These are phyloP conservation scores for Parauchenoglanis ngamensis DNA, from an alignment of 2,797 vertebrate genomes.

Conservation along the genomic window DNA sequence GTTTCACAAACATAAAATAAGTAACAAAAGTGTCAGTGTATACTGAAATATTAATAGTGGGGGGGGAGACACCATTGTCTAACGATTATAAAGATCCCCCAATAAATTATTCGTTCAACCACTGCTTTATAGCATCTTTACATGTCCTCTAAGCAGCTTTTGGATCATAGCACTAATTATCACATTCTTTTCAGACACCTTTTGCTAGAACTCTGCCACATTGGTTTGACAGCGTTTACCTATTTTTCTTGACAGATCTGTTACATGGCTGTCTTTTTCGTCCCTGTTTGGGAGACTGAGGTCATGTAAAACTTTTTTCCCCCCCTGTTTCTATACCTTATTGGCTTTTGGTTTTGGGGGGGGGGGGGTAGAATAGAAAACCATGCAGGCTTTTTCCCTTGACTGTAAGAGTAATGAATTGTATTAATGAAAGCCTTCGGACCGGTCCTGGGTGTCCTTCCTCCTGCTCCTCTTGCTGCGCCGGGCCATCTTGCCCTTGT, in stretches of 20 bases:
- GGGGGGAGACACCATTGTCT: neutral
- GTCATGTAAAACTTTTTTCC: neutral
- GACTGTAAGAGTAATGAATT: neutral
- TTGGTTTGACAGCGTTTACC: neutral
- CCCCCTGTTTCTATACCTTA: neutral
- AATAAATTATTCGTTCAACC: no score
- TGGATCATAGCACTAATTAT: neutral
- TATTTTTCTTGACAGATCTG: neutral
- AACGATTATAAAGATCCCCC: neutral
- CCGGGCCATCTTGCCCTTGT: constrained; percentile 92
- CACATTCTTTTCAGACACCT: neutral
- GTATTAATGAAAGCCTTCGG: constrained; percentile 40
- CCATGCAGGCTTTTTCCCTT: neutral
- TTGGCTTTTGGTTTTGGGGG: neutral
- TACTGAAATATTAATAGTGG: neutral
- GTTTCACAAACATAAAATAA: neutral
- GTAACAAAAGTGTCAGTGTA: neutral
- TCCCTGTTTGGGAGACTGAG: neutral
- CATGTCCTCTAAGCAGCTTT: neutral
- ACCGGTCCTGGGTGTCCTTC: constrained; percentile 91
- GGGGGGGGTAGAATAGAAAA: neutral
- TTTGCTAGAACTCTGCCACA: neutral
- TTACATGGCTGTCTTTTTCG: neutral
- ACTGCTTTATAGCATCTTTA: neutral
- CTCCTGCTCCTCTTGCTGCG: constrained; percentile 87